Evolutionary conservation across 2,113 vertebrate species (phyloP).

Genomic region (Phaethornis superciliosus): DNA sequence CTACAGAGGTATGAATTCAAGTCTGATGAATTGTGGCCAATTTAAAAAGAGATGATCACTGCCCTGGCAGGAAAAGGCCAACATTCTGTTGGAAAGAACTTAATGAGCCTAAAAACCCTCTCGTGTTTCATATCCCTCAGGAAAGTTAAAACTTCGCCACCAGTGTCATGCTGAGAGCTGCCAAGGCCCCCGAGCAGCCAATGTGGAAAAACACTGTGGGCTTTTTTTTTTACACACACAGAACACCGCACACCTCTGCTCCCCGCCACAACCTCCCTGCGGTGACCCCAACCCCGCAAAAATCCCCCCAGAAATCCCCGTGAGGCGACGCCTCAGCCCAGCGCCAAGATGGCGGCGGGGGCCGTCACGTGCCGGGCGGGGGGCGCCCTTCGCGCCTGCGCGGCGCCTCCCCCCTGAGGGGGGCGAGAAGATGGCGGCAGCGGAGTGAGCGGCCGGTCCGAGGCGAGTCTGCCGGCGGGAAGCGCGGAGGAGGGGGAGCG

Average conservation of each 20-base stretch:
- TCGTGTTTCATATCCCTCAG: background rate
- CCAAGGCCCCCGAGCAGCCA: background rate
- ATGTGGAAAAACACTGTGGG: too few relatives aligned
- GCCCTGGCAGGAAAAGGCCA: background rate
- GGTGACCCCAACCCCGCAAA: rapidly evolving
- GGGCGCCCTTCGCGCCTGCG: slow-evolving; percentile 72
- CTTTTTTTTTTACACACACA: too few relatives aligned
- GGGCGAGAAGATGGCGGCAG: slow-evolving; percentile 83
- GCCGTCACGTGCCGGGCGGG: background rate
- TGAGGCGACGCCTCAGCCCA: rapidly evolving
- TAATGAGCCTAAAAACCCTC: rapidly evolving
- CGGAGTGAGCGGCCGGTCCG: slow-evolving; percentile 74
- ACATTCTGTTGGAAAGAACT: background rate
- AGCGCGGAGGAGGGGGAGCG: slow-evolving; percentile 43
- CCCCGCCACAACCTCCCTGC: too few relatives aligned
- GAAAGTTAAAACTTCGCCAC: background rate
- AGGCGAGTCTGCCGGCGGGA: slow-evolving; percentile 59
- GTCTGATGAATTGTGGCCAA: background rate
- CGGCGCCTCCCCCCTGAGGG: slow-evolving; percentile 71
- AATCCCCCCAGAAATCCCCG: background rate
- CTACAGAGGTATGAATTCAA: background rate
- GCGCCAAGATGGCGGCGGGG: background rate
- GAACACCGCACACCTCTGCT: too few relatives aligned
- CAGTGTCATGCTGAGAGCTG: background rate
- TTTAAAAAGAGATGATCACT: background rate